Base-by-base conservation (phyloP, 1,140 invertebrate genomes). In the Gonatopus flavifemur region DNA sequence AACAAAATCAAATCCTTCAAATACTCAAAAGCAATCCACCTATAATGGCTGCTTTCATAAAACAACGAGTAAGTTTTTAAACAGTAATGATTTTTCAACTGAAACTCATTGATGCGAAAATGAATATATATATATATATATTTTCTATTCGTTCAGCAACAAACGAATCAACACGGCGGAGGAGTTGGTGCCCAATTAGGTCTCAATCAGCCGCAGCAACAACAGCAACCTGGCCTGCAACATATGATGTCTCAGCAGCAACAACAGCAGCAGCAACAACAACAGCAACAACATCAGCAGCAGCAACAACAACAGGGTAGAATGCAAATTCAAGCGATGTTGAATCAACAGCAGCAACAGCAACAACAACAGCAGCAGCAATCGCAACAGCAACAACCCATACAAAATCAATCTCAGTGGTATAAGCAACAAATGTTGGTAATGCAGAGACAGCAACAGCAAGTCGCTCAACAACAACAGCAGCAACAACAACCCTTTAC, bases 31-130 rank as follows among this genome's bases (percentile, higher is more conserved):
- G 88, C 36, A 95, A 98, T 81, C 95, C 95, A 35, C 92, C 92
- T 50, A 81, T 98, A 9, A 98, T 98, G 94, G 94, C 95, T 44
- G 93, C 94, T 38, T 96, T 97, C 68, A 94, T 98, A 43, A 95
- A 95, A 74, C 92, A 96, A 77, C 81, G 91, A 79, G 84, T 86
- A 60, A 46, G 54, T 44, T 16, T 5, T 21, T 50, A 9, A 8
- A 30, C n/a, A 30, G n/a, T 30, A 4, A 30, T 30, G 4, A 30
- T 30, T 10, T 10, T 30, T 10, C 9, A 10, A 3, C 9, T 30
- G n/a, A 6, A 10, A 30, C 9, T 30, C 9, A 30, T 30, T n/a
- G n/a, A n/a, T n/a, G n/a, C n/a, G n/a, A 30, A 15, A 12, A 32
- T 13, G n/a, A 32, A 32, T 4, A 49, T 18, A 36, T 24, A 31